These are phyloP conservation scores for Drosophila leontia DNA, from an alignment of 1,140 invertebrate species.

Conservation along the genomic window DNA sequence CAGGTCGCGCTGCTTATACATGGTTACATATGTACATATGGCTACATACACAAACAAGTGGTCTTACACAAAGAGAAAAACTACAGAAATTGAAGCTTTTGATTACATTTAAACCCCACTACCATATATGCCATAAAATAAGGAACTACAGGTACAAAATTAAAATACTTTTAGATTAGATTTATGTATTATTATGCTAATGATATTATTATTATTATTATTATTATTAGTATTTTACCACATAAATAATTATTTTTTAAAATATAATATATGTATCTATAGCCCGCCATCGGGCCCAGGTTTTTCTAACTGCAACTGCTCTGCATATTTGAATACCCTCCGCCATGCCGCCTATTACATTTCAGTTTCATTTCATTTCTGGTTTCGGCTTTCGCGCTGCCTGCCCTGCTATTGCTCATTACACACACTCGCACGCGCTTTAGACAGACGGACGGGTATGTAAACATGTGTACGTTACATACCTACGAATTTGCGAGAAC, in stretches of 20 bases:
- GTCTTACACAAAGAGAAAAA: constrained; percentile 9
- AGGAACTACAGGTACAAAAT: background rate
- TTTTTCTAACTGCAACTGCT: background rate
- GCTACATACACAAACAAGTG: constrained; percentile 18
- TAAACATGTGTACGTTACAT: constrained; percentile 49
- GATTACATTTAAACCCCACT: background rate
- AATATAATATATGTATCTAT: no score
- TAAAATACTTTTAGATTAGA: background rate
- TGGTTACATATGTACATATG: constrained; percentile 8
- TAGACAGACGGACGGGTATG: constrained; percentile 52
- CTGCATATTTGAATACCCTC: constrained; percentile 50
- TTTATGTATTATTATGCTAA: background rate
- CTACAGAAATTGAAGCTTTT: background rate
- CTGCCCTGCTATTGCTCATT: constrained; percentile 58
- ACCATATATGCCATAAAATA: no score
- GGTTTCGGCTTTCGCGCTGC: constrained; percentile 66
- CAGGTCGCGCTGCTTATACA: constrained; percentile 30
- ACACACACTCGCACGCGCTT: constrained; percentile 48
- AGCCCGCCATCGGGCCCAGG: no score
- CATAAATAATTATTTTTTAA: no score
- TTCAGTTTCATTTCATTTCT: constrained; percentile 74
- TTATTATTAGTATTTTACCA: no score
- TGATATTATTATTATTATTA: no score
- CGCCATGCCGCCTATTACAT: constrained; percentile 60
- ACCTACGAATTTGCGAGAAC: constrained; percentile 68